A percentile compares a stretch with the other conserved stretches of the same genome.
phyloP scores from a whole-genome alignment of 2,888 invertebrate species.

The Molorchus minor region DNA sequence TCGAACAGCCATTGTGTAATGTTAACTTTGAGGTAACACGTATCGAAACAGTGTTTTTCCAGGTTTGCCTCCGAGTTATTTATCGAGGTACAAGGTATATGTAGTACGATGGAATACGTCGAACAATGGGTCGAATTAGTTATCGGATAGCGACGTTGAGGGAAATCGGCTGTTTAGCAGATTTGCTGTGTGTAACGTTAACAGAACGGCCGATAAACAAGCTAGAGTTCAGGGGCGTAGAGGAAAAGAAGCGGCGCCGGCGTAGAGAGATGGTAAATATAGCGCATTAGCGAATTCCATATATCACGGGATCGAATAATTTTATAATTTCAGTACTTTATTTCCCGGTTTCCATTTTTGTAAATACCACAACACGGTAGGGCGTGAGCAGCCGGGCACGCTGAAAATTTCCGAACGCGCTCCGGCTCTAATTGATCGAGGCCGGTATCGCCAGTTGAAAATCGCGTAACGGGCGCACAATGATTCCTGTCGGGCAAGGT shows the following conservation, averaged over 20 bases:
- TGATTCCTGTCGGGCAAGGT: slow-evolving; percentile 14
- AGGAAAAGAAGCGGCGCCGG: background rate
- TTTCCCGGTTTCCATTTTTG: too few relatives aligned
- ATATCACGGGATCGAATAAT: too few relatives aligned
- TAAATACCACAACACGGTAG: too few relatives aligned
- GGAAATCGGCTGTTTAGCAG: slow-evolving; percentile 36
- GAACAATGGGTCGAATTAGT: slow-evolving; percentile 37
- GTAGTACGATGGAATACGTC: slow-evolving; percentile 32
- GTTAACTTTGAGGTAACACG: slow-evolving; percentile 33
- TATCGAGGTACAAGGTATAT: slow-evolving; percentile 34
- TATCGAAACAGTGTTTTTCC: slow-evolving; percentile 31
- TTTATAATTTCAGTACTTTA: too few relatives aligned
- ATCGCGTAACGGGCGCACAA: slow-evolving; percentile 13
- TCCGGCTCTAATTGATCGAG: background rate
- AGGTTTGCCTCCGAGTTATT: slow-evolving; percentile 33
- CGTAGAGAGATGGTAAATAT: too few relatives aligned
- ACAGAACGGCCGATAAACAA: slow-evolving; percentile 38
- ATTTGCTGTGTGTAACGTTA: slow-evolving; percentile 38
- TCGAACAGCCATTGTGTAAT: slow-evolving; percentile 42
- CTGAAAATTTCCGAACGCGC: too few relatives aligned
- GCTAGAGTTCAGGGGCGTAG: slow-evolving; percentile 13
- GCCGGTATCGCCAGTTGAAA: slow-evolving; percentile 4
- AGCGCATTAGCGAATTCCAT: too few relatives aligned
- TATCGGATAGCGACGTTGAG: slow-evolving; percentile 34
- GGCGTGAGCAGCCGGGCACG: too few relatives aligned